Evolutionary conservation across 2,113 vertebrate species (phyloP), one percentile per base, ranked within the genome.

Genomic region (Cinclus mexicanus): DNA sequence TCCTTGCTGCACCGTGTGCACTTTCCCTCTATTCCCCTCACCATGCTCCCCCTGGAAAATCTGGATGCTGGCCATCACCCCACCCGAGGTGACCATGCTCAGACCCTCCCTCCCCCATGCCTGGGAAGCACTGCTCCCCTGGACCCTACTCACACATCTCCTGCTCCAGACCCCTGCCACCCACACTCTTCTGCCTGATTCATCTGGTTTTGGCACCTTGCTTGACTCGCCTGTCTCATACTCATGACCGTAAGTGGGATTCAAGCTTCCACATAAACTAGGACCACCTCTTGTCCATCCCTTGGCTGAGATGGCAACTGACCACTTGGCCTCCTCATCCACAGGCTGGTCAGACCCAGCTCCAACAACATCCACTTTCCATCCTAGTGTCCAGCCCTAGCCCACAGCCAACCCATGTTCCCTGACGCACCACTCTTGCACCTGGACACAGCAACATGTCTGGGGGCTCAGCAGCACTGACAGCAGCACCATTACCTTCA

Each of bases 1-100:
- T 18, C 41, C 41, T n/a, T 61, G 15, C 26, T 72, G 44, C 24
- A 47, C 11, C 10, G 26, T 2, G 2, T 7, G 14, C 46, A 55
- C 19, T 52, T 39, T n/a, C 6, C 18, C 50, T 35, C 13, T 68
- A 70, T 57, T 44, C 25, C 25, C 14, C 47, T 71, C 60, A 21
- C 12, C 14, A 9, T 6, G 5, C 31, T 80, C 8, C 7, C 18
- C 21, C 2, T 3, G 9, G 15, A 61, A 69, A 59, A 39, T 19
- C 1, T 5, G 1, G 26, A 59, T 19, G 42, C 47, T 16, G 13
- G 13, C 20, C 20, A 11, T 23, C 63, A 80, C 8, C 6, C 12
- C 37, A 57, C 15, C 7, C n/a, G n/a, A n/a, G 12, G 18, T 29
- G 35, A 55, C 20, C 8, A 2, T 0, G 0, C 29, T 47, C 49